Base-by-base conservation (phyloP, 2,888 invertebrate genomes). In the Pediacus dermestoides region DNA sequence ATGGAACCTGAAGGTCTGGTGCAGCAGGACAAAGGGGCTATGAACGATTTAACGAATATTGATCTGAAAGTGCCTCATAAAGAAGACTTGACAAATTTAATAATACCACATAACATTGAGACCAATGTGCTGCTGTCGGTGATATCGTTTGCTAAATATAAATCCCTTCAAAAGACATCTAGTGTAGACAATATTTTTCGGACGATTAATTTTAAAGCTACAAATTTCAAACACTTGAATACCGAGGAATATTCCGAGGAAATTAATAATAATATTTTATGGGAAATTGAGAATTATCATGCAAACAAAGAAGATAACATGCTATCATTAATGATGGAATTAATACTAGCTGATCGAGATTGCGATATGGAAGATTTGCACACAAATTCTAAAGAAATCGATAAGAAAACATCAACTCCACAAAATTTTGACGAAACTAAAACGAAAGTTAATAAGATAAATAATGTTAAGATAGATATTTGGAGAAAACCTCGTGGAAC, bases 271-370 rank as follows among this genome's bases (percentile, higher is more conserved):
- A 9, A 6, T n/a, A 23, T n/a, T 23, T 23, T 23, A 9, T 31
- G 38, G 18, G 23, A 23, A 11, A 10, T 23, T 30, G n/a, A 40
- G 2, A 44, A 52, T 31, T 57, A 57, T 38, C 47, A 58, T 31
- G 48, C 42, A 6, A 50, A 32, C 2, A 56, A 59, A 30, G 55
- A 55, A 34, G 55, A 57, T 7, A 50, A 51, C 12, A 57, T 54
- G 52, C 41, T 57, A 38, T 58, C 57, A 3, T 40, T 60, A 12
- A 55, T 60, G 55, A 53, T 57, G 55, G 58, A 60, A 34, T 25
- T 60, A 23, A 52, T 58, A 30, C 34, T 50, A 30, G 37, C 42
- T n/a, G 59, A 59, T 34, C 39, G 52, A 22, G 45, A 56, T 9
- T 48, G 53, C 30, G 44, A 39, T 22, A 30, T 51, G 1, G 46